Base-by-base conservation (phyloP, 2,797 vertebrate species). In the Alca torda region DNA sequence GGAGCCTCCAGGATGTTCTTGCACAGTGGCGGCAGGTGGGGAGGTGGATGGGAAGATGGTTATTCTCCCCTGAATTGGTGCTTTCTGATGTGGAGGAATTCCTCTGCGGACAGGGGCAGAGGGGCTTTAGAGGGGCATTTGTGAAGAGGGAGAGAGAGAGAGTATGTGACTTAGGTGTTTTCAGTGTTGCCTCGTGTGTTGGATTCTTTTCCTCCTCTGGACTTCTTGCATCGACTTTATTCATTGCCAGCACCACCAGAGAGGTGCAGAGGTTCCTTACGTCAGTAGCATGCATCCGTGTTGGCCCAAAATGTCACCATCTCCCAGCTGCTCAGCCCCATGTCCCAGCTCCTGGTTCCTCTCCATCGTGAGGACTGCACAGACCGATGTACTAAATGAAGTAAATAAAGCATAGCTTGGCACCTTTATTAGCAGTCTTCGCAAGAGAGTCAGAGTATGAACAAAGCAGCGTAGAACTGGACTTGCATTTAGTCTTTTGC, bases 151-250 rank as follows among this genome's bases (percentile, higher is more conserved):
- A 59, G 46, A 16, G 20, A 43, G 20, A 11, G 21, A 79, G n/a
- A 48, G 60, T 33, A 9, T 13, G 15, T 6, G 10, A 3, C 1
- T 76, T 84, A 28, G 21, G 6, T 75, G 43, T 57, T 91, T 80
- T 63, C 31, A 68, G 11, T 46, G 37, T 41, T 82, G 28, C 37
- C 15, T 67, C 8, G 1, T 3, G 1, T 0, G 0, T 18, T 30
- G 33, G 41, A 65, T 37, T 81, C 7, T 65, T 78, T 74, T 88
- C 30, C 28, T 91, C 20, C 20, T 80, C 31, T 6, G 21, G 56
- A 21, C 14, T 67, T 35, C 33, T 60, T 56, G 18, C 10, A 9
- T 41, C 3, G 3, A 48, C 31, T 37, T 77, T 14, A 16, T 63
- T 83, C 25, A 31, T 72, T 65, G 31, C 53, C 37, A 80, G 46